Evolutionary conservation across 2,797 vertebrate species (phyloP), one percentile per base, ranked within the genome.

Genomic region (Enteromius viviparus): DNA sequence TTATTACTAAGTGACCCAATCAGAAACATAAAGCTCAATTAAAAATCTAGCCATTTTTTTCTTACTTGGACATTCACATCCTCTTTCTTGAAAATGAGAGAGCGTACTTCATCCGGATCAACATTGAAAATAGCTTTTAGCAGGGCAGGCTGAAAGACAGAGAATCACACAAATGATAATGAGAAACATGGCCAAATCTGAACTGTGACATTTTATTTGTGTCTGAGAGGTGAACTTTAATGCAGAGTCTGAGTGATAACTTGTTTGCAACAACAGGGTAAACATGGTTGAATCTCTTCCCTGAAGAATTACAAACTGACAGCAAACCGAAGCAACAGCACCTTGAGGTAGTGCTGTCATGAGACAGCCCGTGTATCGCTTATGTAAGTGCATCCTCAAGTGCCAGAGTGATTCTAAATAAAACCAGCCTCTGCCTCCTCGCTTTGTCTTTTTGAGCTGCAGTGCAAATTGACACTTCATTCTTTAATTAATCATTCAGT

Each of bases 61-160:
- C 65, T 95, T 97, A 99, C 98, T 96, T 99, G 97, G 90, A 96
- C 97, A 92, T 99, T 99, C 91, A 99, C 98, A 93, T 99, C 98
- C 95, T 99, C 98, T 90, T 99, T 99, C 93, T 99, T 99, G 95
- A 97, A 99, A 93, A 99, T 98, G 88, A 99, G 94, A 47, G 97
- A 96, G 89, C 97, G 96, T 84, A 99, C 97, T 96, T 99, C 98
- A 92, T 99, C 97, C 55, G 98, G 98, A 92, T 99, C 98, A 91
- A 97, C 97, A 88, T 97, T 99, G 95, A 99, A 99, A 93, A 99
- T 99, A 91, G 98, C 98, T 96, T 99, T 98, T 92, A 99, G 96
- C 94, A 99, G 93, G 88, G 96, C 94, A 90, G 98, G 97, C 98
- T 99, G 93, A n/a, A 78, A 79, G 21, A 70, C 14, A 40, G 2